Percentiles rank a stretch among this genome's conserved stretches.
Evolutionary conservation across 1,140 invertebrate species (phyloP).

Genomic region (Liolophura sinensis): DNA sequence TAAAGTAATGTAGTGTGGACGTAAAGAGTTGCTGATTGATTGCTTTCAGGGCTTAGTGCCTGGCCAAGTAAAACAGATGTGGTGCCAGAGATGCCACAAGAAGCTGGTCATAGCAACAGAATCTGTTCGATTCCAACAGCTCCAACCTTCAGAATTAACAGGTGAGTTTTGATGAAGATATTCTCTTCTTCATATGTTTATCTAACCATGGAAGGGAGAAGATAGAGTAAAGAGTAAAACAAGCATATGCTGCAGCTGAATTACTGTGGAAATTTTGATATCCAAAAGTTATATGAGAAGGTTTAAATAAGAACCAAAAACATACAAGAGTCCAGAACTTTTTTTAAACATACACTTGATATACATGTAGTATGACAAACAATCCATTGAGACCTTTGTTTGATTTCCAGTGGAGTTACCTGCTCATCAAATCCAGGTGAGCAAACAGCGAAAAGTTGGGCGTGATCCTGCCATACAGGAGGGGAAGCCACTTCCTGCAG

Average conservation of each 20-base stretch:
- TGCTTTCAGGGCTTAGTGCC: constrained; percentile 36
- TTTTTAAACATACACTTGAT: not conserved
- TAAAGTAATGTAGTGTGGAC: too few relatives aligned
- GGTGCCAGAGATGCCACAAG: constrained; percentile 46
- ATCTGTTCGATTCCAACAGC: constrained; percentile 35
- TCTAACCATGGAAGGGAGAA: too few relatives aligned
- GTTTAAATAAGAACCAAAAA: too few relatives aligned
- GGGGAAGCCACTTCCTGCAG: constrained; percentile 54
- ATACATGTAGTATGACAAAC: not conserved
- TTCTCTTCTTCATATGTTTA: too few relatives aligned
- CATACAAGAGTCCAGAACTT: too few relatives aligned
- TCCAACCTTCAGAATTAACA: constrained; percentile 26
- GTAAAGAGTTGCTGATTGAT: constrained; percentile 6
- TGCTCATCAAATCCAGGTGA: constrained; percentile 20
- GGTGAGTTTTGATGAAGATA: not conserved
- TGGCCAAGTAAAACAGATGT: constrained; percentile 39
- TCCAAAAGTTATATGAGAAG: too few relatives aligned
- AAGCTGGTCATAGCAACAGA: constrained; percentile 49
- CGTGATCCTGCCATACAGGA: constrained; percentile 53
- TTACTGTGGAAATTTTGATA: too few relatives aligned
- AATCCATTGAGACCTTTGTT: not conserved
- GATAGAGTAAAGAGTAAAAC: too few relatives aligned
- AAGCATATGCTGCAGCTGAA: too few relatives aligned
- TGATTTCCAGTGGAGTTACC: constrained; percentile 19
- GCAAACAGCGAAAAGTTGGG: constrained; percentile 14